phyloP scores from a whole-genome alignment of 2,888 invertebrate genomes.

The Cremastobaeus sp. region DNA sequence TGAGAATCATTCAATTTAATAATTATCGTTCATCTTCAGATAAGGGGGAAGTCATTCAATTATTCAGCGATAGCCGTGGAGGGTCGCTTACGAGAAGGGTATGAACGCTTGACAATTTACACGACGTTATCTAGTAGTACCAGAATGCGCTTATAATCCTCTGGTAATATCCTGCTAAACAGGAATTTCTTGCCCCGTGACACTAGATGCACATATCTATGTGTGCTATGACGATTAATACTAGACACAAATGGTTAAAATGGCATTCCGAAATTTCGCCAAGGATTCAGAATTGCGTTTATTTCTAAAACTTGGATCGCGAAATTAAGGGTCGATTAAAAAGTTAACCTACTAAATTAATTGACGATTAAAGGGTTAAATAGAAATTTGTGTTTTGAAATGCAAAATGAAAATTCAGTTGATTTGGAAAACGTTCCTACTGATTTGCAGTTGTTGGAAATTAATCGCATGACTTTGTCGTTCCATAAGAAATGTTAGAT shows the following conservation, averaged over 20 bases:
- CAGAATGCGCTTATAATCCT: constrained; percentile 75
- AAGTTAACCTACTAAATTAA: no score
- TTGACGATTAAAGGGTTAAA: no score
- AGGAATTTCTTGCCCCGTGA: constrained; percentile 72
- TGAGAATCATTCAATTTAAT: constrained; percentile 77
- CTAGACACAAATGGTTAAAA: no score
- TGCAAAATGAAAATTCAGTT: no score
- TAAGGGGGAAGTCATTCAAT: constrained; percentile 65
- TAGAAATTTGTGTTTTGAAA: no score
- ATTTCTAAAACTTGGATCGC: no score
- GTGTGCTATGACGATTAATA: constrained; percentile 40
- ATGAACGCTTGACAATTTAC: constrained; percentile 75
- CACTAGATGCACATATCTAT: constrained; percentile 70
- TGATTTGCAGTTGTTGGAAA: no score
- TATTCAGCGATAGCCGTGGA: constrained; percentile 62
- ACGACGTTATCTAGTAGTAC: constrained; percentile 75
- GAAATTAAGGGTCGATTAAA: no score
- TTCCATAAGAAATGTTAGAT: constrained; percentile 13
- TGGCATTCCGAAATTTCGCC: no score
- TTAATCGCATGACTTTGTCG: no score
- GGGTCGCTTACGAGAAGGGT: constrained; percentile 66
- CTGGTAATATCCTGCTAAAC: constrained; percentile 73
- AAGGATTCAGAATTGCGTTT: no score
- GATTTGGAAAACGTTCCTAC: no score
- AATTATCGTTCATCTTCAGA: constrained; percentile 70